These are phyloP conservation scores for Hydrozoanthus tunicans DNA, from an alignment of 64 coral and sea anemone genomes.

Conservation along the genomic window DNA sequence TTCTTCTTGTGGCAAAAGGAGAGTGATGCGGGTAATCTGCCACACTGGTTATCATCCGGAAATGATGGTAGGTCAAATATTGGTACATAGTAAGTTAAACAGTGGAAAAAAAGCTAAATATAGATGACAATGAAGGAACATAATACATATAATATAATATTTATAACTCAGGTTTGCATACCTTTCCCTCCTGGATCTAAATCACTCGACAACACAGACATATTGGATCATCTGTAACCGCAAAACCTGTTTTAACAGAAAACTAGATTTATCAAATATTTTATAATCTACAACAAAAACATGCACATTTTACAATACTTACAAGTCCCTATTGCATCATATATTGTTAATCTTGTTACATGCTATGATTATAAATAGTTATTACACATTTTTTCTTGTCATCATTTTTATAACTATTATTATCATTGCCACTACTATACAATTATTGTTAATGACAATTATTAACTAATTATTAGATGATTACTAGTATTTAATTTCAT, in stretches of 20 bases:
- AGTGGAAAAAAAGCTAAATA: too few species aligned
- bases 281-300: neutral
- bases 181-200: conserved; percentile 47
- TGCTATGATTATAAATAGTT: neutral
- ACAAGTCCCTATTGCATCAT: neutral
- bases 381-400: neutral
- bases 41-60: too few species aligned
- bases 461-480: neutral
- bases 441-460: neutral
- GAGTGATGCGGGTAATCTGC: too few species aligned
- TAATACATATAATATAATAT: neutral
- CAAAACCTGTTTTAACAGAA: conserved; percentile 21
- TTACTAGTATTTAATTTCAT: neutral
- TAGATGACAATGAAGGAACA: too few species aligned
- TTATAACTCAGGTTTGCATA: neutral
- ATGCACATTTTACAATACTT: neutral
- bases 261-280: neutral
- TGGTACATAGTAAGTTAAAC: too few species aligned
- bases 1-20: too few species aligned
- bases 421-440: neutral
- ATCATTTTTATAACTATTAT: neutral
- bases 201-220: conserved; percentile 53
- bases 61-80: too few species aligned
- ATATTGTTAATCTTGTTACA: too few species aligned
- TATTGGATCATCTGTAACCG: conserved; percentile 22